Percentiles rank a stretch among this genome's conserved stretches.
phyloP scores from a whole-genome alignment of 2,888 invertebrate genomes.

The Macrosiphum euphorbiae region DNA sequence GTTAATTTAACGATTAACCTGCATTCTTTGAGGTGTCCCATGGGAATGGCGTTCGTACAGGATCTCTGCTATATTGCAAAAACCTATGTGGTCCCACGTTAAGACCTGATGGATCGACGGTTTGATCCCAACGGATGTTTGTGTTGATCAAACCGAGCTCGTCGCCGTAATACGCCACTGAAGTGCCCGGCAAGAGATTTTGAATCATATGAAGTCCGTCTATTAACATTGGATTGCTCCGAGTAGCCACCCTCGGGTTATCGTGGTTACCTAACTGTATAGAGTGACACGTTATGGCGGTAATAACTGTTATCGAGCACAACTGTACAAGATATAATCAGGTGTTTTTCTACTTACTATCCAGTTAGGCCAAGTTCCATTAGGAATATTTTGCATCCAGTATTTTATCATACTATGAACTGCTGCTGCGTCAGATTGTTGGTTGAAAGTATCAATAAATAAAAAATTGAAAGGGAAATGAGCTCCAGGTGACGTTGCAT shows the following conservation, averaged over 20 bases:
- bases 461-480: conserved; percentile 84
- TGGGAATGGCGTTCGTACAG: conserved; percentile 84
- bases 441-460: conserved; percentile 76
- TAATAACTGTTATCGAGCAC: too few relatives aligned
- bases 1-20: conserved; percentile 70
- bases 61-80: conserved; percentile 77
- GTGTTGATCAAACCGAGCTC: conserved; percentile 81
- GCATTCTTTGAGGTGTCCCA: conserved; percentile 78
- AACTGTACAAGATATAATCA: background rate
- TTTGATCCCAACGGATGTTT: conserved; percentile 72
- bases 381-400: conserved; percentile 76
- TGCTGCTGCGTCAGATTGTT: conserved; percentile 72
- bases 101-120: conserved; percentile 75
- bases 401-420: conserved; percentile 73
- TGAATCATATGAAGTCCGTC: conserved; percentile 89
- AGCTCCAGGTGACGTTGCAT: conserved; percentile 71
- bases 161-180: conserved; percentile 89
- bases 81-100: conserved; percentile 76
- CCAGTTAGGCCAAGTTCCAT: conserved; percentile 76
- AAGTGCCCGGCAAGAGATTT: conserved; percentile 85
- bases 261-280: conserved; percentile 84
- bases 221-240: conserved; percentile 78
- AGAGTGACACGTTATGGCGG: too few relatives aligned
- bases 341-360: conserved; percentile 72
- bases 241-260: conserved; percentile 77